Conservation (phyloP, 2,888 invertebrate species). For the Monoplex corrugatus region DNA sequence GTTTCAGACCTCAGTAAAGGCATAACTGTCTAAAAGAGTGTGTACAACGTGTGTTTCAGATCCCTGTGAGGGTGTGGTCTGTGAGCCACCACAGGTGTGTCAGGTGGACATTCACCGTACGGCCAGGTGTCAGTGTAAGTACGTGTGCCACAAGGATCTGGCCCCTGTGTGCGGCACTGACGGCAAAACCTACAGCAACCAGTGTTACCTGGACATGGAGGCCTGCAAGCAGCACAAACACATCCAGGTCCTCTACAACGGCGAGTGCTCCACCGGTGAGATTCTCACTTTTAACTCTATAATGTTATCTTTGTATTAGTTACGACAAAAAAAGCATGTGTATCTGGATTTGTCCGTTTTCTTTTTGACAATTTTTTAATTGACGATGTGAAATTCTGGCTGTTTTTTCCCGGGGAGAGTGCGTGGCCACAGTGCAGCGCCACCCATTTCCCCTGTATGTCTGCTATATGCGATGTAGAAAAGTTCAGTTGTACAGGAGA, state of each 20-base stretch:
- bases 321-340: too few species aligned
- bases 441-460: neutral
- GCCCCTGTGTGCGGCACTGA: conserved; percentile 96
- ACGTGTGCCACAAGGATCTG: conserved; percentile 82
- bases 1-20: neutral
- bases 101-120: conserved; percentile 89
- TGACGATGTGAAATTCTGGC: too few species aligned
- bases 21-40: too few species aligned
- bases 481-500: too few species aligned
- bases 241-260: conserved; percentile 88
- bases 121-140: conserved; percentile 91
- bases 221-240: conserved; percentile 89
- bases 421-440: too few species aligned
- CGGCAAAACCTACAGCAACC: conserved; percentile 95
- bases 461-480: too few species aligned
- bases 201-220: conserved; percentile 94
- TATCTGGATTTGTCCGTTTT: too few species aligned
- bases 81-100: conserved; percentile 90
- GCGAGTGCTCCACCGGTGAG: conserved; percentile 89
- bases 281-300: too few species aligned
- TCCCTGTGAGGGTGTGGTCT: conserved; percentile 91
- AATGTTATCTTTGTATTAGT: too few species aligned
- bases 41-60: conserved; percentile 85
- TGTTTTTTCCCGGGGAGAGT: neutral
- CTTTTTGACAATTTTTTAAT: too few species aligned